phyloP scores from a whole-genome alignment of 2,797 vertebrate genomes.

The Margarornis squamiger region DNA sequence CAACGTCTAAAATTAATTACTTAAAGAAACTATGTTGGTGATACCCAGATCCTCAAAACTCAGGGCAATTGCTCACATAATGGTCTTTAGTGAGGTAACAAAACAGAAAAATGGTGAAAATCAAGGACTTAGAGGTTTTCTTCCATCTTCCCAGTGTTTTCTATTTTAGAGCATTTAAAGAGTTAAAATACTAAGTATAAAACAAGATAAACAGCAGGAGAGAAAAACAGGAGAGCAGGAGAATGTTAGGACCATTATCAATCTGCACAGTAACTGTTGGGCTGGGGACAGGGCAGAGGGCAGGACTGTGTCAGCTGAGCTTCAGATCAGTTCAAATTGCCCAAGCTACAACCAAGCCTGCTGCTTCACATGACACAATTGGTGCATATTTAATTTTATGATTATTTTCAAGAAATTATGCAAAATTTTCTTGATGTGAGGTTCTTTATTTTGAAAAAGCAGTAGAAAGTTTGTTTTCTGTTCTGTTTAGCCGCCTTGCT shows the following conservation, averaged over 20 bases:
- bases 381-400: not conserved
- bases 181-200: not conserved
- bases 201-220: not conserved
- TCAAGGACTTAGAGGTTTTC: not conserved
- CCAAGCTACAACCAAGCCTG: not conserved
- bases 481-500: not conserved
- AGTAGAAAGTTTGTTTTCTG: not conserved
- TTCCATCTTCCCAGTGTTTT: not conserved
- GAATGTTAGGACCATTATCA: not conserved
- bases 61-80: not conserved
- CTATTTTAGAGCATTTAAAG: not conserved
- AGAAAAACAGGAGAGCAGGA: not conserved
- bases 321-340: not conserved
- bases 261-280: not conserved
- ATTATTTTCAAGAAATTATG: not conserved
- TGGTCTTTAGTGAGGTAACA: not conserved
- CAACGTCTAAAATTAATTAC: not conserved
- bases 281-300: not conserved
- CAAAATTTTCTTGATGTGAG: not conserved
- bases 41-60: not conserved
- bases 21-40: not conserved
- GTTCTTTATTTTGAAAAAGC: not conserved
- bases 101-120: not conserved
- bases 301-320: not conserved
- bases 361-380: not conserved